Evolutionary conservation across 2,888 invertebrate species (phyloP).

Genomic region (Odontomyia ornata): DNA sequence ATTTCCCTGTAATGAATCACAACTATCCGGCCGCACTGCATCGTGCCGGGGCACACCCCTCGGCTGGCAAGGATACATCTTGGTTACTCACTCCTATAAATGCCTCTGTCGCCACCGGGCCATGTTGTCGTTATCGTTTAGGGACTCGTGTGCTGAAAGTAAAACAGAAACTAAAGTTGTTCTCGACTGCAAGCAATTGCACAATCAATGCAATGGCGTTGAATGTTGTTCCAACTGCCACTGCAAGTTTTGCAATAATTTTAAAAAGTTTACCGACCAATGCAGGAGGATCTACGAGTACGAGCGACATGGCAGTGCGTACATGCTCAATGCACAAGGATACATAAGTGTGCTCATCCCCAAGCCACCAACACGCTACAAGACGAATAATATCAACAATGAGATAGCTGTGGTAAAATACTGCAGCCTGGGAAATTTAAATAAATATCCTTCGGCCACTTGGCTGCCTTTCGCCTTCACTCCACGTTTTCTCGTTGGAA

Average conservation of each 20-base stretch:
- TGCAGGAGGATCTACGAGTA: conserved; percentile 14
- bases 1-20: conserved; percentile 30
- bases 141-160: conserved; percentile 34
- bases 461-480: neutral
- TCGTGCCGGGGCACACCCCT: neutral
- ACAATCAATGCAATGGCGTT: conserved; percentile 42
- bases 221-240: conserved; percentile 56
- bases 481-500: conserved; percentile 6
- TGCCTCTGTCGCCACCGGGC: neutral
- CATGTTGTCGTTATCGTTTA: conserved; percentile 29
- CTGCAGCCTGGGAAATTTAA: conserved; percentile 44
- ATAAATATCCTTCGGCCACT: conserved; percentile 45
- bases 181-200: conserved; percentile 35
- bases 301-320: conserved; percentile 26
- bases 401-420: conserved; percentile 17
- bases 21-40: neutral
- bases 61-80: neutral
- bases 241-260: conserved; percentile 57
- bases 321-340: neutral
- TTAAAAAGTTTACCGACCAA: conserved; percentile 33
- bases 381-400: conserved; percentile 13
- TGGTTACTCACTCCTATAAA: neutral
- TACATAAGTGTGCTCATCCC: neutral
- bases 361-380: neutral
- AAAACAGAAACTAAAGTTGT: conserved; percentile 33